These are phyloP conservation scores for Callinectes sapidus DNA, from an alignment of 2,888 invertebrate species.

Conservation along the genomic window DNA sequence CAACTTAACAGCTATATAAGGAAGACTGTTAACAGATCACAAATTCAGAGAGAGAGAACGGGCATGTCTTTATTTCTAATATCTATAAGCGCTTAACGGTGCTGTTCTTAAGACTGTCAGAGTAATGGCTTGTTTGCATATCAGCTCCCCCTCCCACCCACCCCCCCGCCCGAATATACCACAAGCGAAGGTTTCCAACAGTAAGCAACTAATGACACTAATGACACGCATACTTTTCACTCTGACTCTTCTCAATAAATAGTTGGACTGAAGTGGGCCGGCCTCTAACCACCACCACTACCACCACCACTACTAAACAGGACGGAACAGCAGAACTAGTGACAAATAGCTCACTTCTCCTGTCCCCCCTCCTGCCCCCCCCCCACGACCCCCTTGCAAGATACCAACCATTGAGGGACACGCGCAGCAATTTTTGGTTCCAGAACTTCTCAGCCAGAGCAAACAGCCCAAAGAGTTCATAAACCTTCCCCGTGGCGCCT, in stretches of 20 bases:
- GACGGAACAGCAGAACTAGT: neutral
- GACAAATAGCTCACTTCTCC: neutral
- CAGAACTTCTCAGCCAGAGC: neutral
- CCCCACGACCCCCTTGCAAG: neutral
- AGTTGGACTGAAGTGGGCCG: neutral
- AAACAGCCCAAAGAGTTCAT: neutral
- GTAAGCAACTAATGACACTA: neutral
- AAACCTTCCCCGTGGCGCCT: neutral
- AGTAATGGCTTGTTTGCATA: no score
- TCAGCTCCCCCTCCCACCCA: no score
- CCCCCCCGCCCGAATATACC: neutral
- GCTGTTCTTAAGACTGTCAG: no score
- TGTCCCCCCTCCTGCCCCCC: neutral
- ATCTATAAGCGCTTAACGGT: no score
- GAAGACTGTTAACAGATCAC: no score
- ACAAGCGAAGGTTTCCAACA: neutral
- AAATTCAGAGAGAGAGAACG: no score
- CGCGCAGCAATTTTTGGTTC: neutral
- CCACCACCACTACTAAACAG: neutral
- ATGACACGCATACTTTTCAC: neutral
- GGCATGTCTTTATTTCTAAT: no score
- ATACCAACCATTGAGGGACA: neutral
- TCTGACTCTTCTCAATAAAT: neutral
- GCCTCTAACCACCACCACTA: neutral
- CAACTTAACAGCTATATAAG: no score